Evolutionary conservation across 2,888 invertebrate genomes (phyloP), one percentile per base, ranked within the genome.

Genomic region (Dasysyrphus tricinctus): DNA sequence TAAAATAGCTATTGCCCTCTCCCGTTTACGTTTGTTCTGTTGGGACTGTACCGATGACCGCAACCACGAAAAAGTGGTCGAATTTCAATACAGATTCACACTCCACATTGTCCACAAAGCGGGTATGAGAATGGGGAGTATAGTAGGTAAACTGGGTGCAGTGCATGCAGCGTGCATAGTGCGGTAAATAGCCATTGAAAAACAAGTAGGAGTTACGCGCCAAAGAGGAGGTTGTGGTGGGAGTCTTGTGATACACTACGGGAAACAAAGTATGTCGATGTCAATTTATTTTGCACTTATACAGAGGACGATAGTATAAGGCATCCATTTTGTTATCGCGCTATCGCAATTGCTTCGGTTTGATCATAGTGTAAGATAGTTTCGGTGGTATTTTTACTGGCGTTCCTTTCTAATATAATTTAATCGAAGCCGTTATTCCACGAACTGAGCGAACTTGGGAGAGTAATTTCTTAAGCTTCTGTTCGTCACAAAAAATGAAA

Each of bases 51-150:
- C 51, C 74, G 32, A 47, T 73, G 77, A 80, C 85, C 85, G 49
- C 85, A 85, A 80, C 85, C 85, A 80, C 85, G 80, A 85, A 85
- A 85, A 85, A 80, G 85, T 85, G 85, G 85, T 85, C 80, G 44
- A 85, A 85, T 85, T 85, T 85, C 85, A 85, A 80, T 85, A 85
- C 85, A 85, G 77, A 85, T 80, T 85, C 80, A 85, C 85, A 85
- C 85, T 85, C 85, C 80, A 77, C 85, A 80, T 49, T 74, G 63
- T 63, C 85, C 80, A 63, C 73, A 80, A 37, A 51, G 37, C 51
- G 37, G n/a, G 24, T 19, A 24, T n/a, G 8, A 34, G 24, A 24
- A 24, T 24, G 16, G 69, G 4, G 34, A 37, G 51, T n/a, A 16
- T 44, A 44, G 32, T 19, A 65, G 59, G 32, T 37, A 32, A 37